phyloP scores from a whole-genome alignment of 2,888 invertebrate genomes.

The Helobdella robusta region DNA sequence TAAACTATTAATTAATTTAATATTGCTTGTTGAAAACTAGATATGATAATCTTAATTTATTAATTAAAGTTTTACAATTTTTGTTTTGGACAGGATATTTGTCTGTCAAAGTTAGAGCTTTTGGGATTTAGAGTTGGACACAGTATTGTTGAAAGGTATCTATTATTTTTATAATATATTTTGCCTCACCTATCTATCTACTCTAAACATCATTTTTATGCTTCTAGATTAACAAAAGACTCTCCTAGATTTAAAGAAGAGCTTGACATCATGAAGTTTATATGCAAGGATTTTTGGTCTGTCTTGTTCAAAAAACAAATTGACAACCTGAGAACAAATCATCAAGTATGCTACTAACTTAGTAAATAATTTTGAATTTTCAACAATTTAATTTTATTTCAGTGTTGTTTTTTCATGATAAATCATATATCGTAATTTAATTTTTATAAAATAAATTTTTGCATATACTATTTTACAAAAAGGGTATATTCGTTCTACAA shows the following conservation, averaged over 20 bases:
- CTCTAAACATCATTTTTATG: slow-evolving; percentile 22
- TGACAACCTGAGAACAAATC: slow-evolving; percentile 91
- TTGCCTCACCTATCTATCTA: not conserved
- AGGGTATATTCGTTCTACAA: slow-evolving; percentile 93
- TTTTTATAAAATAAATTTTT: not conserved
- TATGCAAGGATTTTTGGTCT: slow-evolving; percentile 99
- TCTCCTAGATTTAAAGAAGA: slow-evolving; percentile 90
- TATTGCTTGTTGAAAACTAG: too few relatives aligned
- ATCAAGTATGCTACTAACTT: slow-evolving; percentile 52
- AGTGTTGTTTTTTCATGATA: not conserved
- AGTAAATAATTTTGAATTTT: not conserved
- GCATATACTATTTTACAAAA: slow-evolving; percentile 41
- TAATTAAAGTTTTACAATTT: too few relatives aligned
- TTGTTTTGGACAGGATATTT: slow-evolving; percentile 50
- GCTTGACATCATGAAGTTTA: slow-evolving; percentile 91
- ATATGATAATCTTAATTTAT: too few relatives aligned
- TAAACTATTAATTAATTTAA: too few relatives aligned
- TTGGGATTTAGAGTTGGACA: slow-evolving; percentile 56
- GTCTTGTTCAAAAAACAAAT: slow-evolving; percentile 94
- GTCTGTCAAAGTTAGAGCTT: slow-evolving; percentile 52
- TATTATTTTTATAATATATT: not conserved
- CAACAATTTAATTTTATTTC: not conserved
- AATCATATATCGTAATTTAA: not conserved
- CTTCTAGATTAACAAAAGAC: slow-evolving; percentile 69
- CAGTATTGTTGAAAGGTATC: slow-evolving; percentile 53